Base-by-base conservation (phyloP, 2,797 vertebrate species). In the Apodemus agrarius region DNA sequence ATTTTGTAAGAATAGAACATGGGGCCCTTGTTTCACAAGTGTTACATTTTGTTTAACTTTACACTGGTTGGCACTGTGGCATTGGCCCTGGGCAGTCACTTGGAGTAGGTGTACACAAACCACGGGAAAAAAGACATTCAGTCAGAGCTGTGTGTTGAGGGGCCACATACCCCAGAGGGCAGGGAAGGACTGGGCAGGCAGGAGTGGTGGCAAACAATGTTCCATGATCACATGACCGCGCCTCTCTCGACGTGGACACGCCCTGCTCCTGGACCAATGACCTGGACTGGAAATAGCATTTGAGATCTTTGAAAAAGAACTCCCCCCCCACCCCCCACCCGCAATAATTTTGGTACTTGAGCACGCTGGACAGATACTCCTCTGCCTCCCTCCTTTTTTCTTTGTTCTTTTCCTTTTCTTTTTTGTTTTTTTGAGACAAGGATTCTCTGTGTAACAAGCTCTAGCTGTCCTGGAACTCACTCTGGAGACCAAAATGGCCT, bases 171-270 rank as follows among this genome's bases (percentile, higher is more conserved):
- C 21, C 6, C 10, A 14, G 37, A 37, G 13, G 49, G 46, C 61
- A 52, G 13, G 21, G 24, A 31, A 43, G 17, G 26, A 19, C 74
- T 31, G 69, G 49, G 75, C 34, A 8, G 34, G 11, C 7, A 26
- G 26, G 11, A 34, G 31, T 79, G 69, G 57, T 11, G 40, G 34
- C 57, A 69, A 52, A 31, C 13, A 76, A 57, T 40, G 22, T 16
- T 17, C 31, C 59, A 46, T 52, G 19, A 13, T n/a, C 79, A 65
- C 79, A 19, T 11, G 43, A 21, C 21, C 37, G 10, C 22, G 0
- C 29, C 24, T 54, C 3, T 0, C 19, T 0, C 0, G 54, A 34
- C 16, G 2, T 10, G n/a, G 88, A 72, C 21, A 3, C 1, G 4
- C 9, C 29, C 34, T 49, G 12, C 31, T 59, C 46, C n/a, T 40